These are phyloP conservation scores for Hyaena hyaena DNA, from an alignment of 2,113 vertebrate genomes.

Conservation along the genomic window DNA sequence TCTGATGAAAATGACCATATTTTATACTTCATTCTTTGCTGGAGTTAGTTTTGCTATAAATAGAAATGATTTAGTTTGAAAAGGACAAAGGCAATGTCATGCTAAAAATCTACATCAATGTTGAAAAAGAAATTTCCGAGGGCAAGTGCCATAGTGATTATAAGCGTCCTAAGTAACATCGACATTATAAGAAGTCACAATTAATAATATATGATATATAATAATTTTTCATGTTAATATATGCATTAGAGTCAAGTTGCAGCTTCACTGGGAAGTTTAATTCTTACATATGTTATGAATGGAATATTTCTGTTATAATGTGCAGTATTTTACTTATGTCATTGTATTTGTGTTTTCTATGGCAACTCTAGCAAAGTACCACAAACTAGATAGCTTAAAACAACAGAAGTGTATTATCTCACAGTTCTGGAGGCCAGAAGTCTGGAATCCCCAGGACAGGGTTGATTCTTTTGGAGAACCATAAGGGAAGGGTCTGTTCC, in stretches of 20 bases:
- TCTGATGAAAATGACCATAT: not conserved
- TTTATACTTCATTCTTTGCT: conserved; percentile 8
- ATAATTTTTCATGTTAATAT: not conserved
- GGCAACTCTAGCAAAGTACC: not conserved
- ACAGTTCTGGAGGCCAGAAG: not conserved
- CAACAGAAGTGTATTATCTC: not conserved
- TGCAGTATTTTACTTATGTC: not conserved
- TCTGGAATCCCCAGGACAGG: not conserved
- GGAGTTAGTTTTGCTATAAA: conserved; percentile 15
- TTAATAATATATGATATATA: conserved; percentile 7
- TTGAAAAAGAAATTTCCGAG: conserved; percentile 37
- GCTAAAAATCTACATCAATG: not conserved
- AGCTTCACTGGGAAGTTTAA: not conserved
- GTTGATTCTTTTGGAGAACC: not conserved
- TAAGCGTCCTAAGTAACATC: not conserved
- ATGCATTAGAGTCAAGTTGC: not conserved
- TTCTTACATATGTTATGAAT: conserved; percentile 1
- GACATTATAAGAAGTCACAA: conserved; percentile 13
- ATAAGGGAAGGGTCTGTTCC: not conserved
- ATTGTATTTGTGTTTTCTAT: not conserved
- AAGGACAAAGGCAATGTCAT: not conserved
- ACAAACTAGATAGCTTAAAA: not conserved
- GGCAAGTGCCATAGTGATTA: not conserved
- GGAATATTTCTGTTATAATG: conserved; percentile 37
- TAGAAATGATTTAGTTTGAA: conserved; percentile 27